Evolutionary conservation across 1,140 invertebrate species (phyloP), one percentile per base, ranked within the genome.

Genomic region (Cotesia glomerata): DNA sequence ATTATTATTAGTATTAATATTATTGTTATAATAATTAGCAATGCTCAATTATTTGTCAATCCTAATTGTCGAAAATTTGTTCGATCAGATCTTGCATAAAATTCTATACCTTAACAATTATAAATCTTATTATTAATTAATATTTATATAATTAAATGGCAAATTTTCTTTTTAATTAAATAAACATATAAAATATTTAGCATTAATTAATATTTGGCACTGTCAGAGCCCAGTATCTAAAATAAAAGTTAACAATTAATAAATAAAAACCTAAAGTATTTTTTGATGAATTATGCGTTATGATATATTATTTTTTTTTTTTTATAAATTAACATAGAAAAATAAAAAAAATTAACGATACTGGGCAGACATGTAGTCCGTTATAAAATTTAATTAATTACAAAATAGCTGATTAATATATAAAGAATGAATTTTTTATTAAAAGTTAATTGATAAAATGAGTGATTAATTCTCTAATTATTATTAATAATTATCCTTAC

Each of bases 161-260:
- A 45, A 45, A 45, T 45, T 45, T 45, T 45, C 5, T 39, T 39
- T 45, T 45, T 45, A 56, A 67, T 68, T 56, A 26, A 45, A 56
- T 59, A 45, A 36, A 39, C 36, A 39, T 59, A 71, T 78, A 67
- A 45, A 36, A 39, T 14, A 39, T 59, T 71, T 78, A 64, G 62
- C 49, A 74, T 69, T 61, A 64, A 74, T 69, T 61, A 64, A 54
- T 70, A 79, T 83, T 82, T 83, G 82, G 80, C 81, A 83, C 82
- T 76, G 77, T 78, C 75, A 68, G 79, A 81, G 75, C 74, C 76
- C 75, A 77, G 54, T 74, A 75, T 78, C 71, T 75, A 59, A 62
- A n/a, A 72, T 68, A 73, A 56, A 56, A 58, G 52, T 39, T 5
- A 51, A 52, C 39, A 68, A 62, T 56, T 69, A 49, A 56, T 34